Evolutionary conservation across 1,140 invertebrate genomes (phyloP).

Genomic region (Dinoponera quadriceps): DNA sequence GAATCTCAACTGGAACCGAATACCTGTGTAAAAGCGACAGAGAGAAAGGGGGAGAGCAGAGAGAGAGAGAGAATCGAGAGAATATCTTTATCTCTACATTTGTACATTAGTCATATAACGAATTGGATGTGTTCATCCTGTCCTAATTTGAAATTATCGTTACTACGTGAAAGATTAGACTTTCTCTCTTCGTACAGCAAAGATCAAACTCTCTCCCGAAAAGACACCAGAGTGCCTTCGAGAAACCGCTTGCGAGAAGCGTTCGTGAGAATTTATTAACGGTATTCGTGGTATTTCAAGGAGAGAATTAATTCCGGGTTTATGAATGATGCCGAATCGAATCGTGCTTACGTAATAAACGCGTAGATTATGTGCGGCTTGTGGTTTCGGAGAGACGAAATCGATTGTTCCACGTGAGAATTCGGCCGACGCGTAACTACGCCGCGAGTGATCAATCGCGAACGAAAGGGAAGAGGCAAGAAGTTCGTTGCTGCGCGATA

Average conservation of each 20-base stretch:
- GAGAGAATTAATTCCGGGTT: slow-evolving; percentile 20
- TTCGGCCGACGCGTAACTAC: background rate
- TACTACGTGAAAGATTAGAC: background rate
- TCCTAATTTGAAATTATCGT: background rate
- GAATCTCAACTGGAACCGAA: background rate
- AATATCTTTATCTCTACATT: background rate
- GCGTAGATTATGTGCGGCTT: background rate
- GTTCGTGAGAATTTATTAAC: background rate
- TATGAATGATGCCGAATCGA: background rate
- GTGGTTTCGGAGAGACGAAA: background rate
- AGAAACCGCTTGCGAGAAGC: too few relatives aligned
- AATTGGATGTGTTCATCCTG: background rate
- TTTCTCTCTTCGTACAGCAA: background rate
- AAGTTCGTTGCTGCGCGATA: background rate
- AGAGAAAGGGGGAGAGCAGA: too few relatives aligned
- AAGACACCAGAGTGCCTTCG: too few relatives aligned
- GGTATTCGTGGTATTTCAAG: background rate
- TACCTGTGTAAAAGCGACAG: background rate
- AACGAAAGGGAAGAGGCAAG: background rate
- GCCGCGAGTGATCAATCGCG: slow-evolving; percentile 2
- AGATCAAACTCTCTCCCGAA: background rate
- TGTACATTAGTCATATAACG: background rate
- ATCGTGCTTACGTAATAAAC: too few relatives aligned
- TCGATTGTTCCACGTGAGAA: slow-evolving; percentile 13
- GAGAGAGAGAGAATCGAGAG: background rate